These are phyloP conservation scores for Otolemur garnettii DNA, from an alignment of 2,113 vertebrate genomes.

Conservation along the genomic window DNA sequence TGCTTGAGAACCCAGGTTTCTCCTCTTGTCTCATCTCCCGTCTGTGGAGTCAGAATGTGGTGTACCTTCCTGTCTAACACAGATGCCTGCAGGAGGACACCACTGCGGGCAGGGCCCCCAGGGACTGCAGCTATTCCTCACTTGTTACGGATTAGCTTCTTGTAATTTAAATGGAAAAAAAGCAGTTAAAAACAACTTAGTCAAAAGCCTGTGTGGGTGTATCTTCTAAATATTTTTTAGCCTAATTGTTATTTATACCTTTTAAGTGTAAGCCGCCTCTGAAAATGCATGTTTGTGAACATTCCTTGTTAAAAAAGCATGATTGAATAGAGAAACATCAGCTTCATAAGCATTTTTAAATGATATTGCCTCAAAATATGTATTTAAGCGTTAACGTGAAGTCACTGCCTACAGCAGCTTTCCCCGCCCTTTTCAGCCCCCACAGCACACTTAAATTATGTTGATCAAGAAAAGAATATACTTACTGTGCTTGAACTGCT, in stretches of 20 bases:
- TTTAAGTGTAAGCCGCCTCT: neutral
- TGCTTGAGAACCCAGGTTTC: conserved; percentile 12
- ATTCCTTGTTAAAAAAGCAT: conserved; percentile 33
- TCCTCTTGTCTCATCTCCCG: neutral
- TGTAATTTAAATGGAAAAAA: conserved; percentile 28
- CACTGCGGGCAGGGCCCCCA: neutral
- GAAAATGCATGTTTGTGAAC: neutral
- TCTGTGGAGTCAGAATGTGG: neutral
- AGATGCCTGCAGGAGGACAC: neutral
- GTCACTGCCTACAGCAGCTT: neutral
- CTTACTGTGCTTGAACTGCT: no score
- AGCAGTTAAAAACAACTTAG: neutral
- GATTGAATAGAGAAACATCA: conserved; percentile 36
- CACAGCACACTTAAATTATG: no score
- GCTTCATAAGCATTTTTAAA: conserved; percentile 5
- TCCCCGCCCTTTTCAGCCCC: no score
- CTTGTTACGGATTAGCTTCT: neutral
- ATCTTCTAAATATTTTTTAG: conserved; percentile 41
- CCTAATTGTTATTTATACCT: neutral
- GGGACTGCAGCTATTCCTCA: conserved; percentile 51
- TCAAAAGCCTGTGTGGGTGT: neutral
- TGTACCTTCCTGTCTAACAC: neutral
- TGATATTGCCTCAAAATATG: neutral
- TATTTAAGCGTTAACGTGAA: neutral
- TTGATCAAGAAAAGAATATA: no score